Evolutionary conservation across 2,888 invertebrate genomes (phyloP).

Genomic region (Idaea straminata): DNA sequence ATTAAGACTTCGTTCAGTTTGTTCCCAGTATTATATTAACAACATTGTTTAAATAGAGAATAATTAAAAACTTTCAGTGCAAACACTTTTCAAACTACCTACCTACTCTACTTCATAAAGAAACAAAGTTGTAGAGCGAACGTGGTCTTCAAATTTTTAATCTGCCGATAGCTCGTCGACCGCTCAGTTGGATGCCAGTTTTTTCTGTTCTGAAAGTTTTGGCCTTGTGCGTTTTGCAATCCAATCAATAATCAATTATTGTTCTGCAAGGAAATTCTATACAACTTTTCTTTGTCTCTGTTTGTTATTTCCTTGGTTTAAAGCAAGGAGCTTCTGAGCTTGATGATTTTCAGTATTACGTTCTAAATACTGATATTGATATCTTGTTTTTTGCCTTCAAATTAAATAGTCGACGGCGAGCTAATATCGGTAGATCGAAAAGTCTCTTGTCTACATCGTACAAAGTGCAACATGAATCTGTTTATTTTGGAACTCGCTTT

Average conservation of each 20-base stretch:
- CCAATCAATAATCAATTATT: too few species aligned
- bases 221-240: too few species aligned
- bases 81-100: background rate
- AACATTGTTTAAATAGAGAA: background rate
- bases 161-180: background rate
- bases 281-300: too few species aligned
- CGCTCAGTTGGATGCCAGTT: too few species aligned
- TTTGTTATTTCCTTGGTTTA: too few species aligned
- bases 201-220: too few species aligned
- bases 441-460: background rate
- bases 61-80: background rate
- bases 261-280: too few species aligned
- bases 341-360: too few species aligned
- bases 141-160: background rate
- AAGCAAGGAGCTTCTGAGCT: too few species aligned
- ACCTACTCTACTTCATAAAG: background rate
- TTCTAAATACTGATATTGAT: too few species aligned
- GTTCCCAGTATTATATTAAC: background rate
- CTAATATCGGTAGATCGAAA: background rate
- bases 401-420: background rate
- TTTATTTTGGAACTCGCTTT: background rate
- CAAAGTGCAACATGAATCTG: background rate
- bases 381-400: too few species aligned
- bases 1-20: background rate
- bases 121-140: background rate